Percentiles rank a stretch among this genome's conserved stretches.
Evolutionary conservation across 2,888 invertebrate species (phyloP).

Genomic region (Girardia tigrina): DNA sequence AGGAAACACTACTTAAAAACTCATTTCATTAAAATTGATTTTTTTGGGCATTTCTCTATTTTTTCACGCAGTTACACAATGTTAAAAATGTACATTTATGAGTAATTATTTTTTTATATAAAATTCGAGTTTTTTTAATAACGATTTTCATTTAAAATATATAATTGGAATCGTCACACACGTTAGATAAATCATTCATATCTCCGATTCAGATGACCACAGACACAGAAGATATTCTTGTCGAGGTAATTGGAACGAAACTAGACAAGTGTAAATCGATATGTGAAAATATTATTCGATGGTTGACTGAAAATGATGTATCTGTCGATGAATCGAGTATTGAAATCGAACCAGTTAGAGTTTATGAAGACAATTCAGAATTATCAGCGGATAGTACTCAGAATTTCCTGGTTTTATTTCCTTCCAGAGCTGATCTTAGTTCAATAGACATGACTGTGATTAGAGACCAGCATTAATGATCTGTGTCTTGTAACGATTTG

Average conservation of each 20-base stretch:
- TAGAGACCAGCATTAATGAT: not conserved
- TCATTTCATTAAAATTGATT: too few relatives aligned
- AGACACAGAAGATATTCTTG: slow-evolving; percentile 58
- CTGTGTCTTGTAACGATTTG: not conserved
- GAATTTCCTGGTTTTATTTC: not conserved
- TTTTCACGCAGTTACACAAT: too few relatives aligned
- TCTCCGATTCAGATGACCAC: slow-evolving; percentile 56
- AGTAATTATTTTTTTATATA: too few relatives aligned
- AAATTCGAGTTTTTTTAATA: too few relatives aligned
- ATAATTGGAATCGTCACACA: too few relatives aligned
- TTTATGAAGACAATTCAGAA: not conserved
- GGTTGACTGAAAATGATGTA: slow-evolving; percentile 50
- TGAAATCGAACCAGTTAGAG: not conserved
- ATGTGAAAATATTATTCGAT: slow-evolving; percentile 59
- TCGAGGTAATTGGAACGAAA: slow-evolving; percentile 65
- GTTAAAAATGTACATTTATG: too few relatives aligned
- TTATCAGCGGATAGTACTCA: not conserved
- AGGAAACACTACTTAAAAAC: too few relatives aligned
- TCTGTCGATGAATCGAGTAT: slow-evolving; percentile 35
- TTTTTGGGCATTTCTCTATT: too few relatives aligned
- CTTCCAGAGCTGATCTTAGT: not conserved
- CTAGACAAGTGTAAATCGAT: slow-evolving; percentile 59
- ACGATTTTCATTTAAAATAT: too few relatives aligned
- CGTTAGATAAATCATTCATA: too few relatives aligned
- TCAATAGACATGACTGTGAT: not conserved